Evolutionary conservation across 2,113 vertebrate species (phyloP), one percentile per base, ranked within the genome.

Genomic region (Todiramphus chloris): DNA sequence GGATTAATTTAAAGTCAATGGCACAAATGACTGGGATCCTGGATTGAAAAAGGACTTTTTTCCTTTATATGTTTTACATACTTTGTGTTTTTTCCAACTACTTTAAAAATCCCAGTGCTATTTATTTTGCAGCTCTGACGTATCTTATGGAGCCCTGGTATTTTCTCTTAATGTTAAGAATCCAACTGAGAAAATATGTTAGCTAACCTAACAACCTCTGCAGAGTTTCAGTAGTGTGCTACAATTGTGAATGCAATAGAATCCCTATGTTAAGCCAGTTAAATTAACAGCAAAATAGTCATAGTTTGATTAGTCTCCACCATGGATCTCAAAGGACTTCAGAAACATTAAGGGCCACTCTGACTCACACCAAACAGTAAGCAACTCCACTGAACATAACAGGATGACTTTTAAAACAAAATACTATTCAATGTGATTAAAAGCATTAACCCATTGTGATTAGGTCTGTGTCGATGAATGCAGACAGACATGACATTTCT

Each of bases 1-100:
- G 75, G 33, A 89, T 95, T 75, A 78, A 94, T 95, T 96, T 93
- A 73, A 93, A 95, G 69, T 39, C 77, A 93, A 75, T 44, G 75
- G 70, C 91, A 83, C 58, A 63, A 94, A 91, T 37, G 56, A 89
- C 33, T 55, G 84, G 74, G 60, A 96, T 64, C 90, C 55, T 72
- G 76, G 75, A 35, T 5, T 53, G n/a, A 74, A 95, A 95, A 89
- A 62, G 44, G 35, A 41, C 86, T 77, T 94, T 84, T 83, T 41
- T 18, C 4, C 21, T 82, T 74, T 30, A 67, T 53, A 83, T 69
- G 51, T 87, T 90, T 95, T 68, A 63, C 21, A 25, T 75, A 60
- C 24, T 83, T 73, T 18, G 55, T 44, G 7, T n/a, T 88, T 97
- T 89, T 87, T 83, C 64, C 63, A 31, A 48, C 35, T 83, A 59